Evolutionary conservation across 2,888 invertebrate genomes (phyloP), one percentile per base, ranked within the genome.

Genomic region (Apamea crenata): DNA sequence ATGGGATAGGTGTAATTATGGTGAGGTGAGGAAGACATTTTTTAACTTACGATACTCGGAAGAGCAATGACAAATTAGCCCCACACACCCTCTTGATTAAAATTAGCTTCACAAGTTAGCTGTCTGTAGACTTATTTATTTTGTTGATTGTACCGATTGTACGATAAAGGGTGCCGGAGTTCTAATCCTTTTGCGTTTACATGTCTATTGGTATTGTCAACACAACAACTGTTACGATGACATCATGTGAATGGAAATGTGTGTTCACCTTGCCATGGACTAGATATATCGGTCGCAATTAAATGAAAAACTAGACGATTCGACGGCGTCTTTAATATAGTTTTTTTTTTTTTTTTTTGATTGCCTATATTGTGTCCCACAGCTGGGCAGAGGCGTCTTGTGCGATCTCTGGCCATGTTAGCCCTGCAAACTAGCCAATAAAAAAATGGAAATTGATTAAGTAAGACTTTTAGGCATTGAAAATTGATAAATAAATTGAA

Each of bases 131-230:
- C 29, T 25, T 63, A 63, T 47, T 44, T 5, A 8, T 63, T 82
- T 76, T 21, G 8, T n/a, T 36, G 53, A 29, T n/a, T 75, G 82
- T 81, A 81, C 70, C 8, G 10, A 14, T 72, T 72, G 47, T 85
- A 74, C 82, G 88, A 93, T 92, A 92, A 91, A 93, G 90, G 91
- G 90, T 89, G 89, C 79, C 80, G 83, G 81, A 67, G 80, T 84
- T 88, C 87, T 92, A 91, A 92, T 91, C 91, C 91, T 91, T 90
- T 89, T 87, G 73, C 82, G 86, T 89, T 86, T 87, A 88, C 88
- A 90, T 83, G 89, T 83, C 90, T 90, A 91, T 92, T 91, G 89
- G 82, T 87, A 90, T 76, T 92, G 91, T 91, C 92, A 91, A 92
- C 86, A 92, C 84, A 84, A 71, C 29, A 82, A 89, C 89, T 83